phyloP scores from a whole-genome alignment of 2,113 vertebrate genomes.

The Dunckerocampus dactyliophorus region DNA sequence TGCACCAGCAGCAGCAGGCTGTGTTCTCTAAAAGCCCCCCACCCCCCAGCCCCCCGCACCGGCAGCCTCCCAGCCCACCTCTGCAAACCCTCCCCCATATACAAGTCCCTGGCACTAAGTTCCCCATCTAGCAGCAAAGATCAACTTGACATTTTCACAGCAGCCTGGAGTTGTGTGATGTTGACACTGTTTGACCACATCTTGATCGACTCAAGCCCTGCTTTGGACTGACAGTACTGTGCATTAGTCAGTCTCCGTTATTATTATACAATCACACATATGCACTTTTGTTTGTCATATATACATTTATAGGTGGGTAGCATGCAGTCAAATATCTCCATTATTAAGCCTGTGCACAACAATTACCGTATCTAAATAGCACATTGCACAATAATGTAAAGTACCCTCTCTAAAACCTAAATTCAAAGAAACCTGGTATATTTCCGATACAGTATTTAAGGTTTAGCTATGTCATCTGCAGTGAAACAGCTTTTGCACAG shows the following conservation, averaged over 20 bases:
- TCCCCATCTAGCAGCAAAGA: constrained; percentile 24
- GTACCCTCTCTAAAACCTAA: no score
- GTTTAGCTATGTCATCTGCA: no score
- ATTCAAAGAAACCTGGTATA: no score
- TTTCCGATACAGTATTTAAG: no score
- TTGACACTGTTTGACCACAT: not conserved
- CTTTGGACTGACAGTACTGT: not conserved
- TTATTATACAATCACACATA: constrained; percentile 1
- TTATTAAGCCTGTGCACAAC: no score
- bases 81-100: constrained; percentile 37
- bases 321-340: no score
- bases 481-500: no score
- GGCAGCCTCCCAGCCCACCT: constrained; percentile 12
- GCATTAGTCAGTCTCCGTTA: no score
- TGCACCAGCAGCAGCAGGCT: constrained; percentile 58
- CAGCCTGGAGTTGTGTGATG: constrained; percentile 12
- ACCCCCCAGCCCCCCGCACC: constrained; percentile 11
- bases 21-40: constrained; percentile 34
- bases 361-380: no score
- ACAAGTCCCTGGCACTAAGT: not conserved
- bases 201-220: not conserved
- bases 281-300: not conserved
- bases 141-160: constrained; percentile 33
- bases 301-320: no score
- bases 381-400: no score